These are phyloP conservation scores for Pterois miles DNA, from an alignment of 2,797 vertebrate genomes.

Conservation along the genomic window DNA sequence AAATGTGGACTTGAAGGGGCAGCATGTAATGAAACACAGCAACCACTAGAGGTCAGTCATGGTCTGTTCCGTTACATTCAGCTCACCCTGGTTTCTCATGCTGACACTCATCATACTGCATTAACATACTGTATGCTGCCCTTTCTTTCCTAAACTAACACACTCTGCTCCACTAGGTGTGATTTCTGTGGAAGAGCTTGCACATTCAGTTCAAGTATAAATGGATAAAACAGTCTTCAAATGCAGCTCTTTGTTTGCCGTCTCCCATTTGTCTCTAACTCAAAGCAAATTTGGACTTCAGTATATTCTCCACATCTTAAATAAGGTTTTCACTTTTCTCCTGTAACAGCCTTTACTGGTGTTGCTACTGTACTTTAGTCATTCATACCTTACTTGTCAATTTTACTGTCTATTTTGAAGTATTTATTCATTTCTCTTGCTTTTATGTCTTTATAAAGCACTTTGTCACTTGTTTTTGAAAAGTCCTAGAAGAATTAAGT, in stretches of 20 bases:
- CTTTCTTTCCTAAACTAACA: not conserved
- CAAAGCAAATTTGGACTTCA: not conserved
- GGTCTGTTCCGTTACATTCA: not conserved
- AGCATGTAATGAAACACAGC: slow-evolving; percentile 5
- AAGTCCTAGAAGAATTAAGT: too few species aligned
- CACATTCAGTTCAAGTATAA: not conserved
- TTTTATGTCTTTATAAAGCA: too few species aligned
- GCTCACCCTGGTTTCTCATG: not conserved
- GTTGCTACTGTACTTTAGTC: too few species aligned
- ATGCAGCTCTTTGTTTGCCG: not conserved
- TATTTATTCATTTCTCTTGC: too few species aligned
- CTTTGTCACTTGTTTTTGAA: too few species aligned
- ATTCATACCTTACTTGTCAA: too few species aligned
- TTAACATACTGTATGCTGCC: not conserved
- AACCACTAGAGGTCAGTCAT: slow-evolving; percentile 64
- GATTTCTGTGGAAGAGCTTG: not conserved
- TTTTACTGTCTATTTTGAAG: too few species aligned
- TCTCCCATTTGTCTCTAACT: not conserved
- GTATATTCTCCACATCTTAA: not conserved
- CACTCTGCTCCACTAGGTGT: not conserved
- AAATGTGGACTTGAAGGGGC: not conserved
- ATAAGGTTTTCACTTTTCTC: not conserved
- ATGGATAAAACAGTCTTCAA: not conserved
- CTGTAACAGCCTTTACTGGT: too few species aligned
- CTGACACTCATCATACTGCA: not conserved